phyloP scores from a whole-genome alignment of 2,888 invertebrate species.

The Callosobruchus maculatus region DNA sequence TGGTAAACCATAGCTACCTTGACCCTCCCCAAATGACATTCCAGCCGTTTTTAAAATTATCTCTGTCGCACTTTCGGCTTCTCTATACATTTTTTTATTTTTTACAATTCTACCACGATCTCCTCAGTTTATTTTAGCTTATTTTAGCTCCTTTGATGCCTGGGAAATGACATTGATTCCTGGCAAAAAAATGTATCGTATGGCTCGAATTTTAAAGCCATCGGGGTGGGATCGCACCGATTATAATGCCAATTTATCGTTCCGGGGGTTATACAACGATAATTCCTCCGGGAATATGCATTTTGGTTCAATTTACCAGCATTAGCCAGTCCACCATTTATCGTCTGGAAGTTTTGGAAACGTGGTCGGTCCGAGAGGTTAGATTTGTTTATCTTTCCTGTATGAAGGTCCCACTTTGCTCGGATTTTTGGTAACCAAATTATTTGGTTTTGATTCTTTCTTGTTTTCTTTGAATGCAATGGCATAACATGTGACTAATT shows the following conservation, averaged over 20 bases:
- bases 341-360: neutral
- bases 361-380: neutral
- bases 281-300: neutral
- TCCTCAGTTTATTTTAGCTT: neutral
- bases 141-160: neutral
- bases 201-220: too few relatives aligned
- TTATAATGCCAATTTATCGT: neutral
- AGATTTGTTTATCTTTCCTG: neutral
- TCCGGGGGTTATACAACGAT: neutral
- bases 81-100: neutral
- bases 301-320: neutral
- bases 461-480: too few relatives aligned
- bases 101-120: neutral
- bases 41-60: constrained; percentile 31
- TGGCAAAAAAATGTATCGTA: neutral
- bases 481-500: neutral
- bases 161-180: neutral
- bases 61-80: constrained; percentile 4
- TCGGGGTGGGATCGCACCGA: too few relatives aligned
- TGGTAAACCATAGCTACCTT: neutral
- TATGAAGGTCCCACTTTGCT: neutral
- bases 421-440: neutral
- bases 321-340: neutral
- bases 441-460: neutral
- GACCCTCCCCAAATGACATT: constrained; percentile 32